Percentiles rank a stretch among this genome's conserved stretches.
phyloP scores from a whole-genome alignment of 1,140 invertebrate genomes.

The Pteromalus puparum region DNA sequence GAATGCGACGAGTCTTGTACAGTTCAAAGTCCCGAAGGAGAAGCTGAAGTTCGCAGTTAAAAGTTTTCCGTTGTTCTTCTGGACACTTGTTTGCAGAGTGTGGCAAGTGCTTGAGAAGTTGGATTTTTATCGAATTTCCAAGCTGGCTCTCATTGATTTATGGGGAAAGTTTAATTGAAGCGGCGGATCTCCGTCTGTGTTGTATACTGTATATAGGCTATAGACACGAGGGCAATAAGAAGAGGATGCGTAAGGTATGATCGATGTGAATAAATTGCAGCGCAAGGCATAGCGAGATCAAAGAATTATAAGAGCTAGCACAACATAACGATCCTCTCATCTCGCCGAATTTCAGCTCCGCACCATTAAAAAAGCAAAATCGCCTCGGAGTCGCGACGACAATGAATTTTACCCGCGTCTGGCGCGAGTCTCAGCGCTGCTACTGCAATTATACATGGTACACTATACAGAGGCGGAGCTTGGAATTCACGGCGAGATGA shows the following conservation, averaged over 20 bases:
- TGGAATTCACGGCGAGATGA: conserved; percentile 23
- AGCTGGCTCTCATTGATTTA: not conserved
- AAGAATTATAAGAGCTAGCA: too few species aligned
- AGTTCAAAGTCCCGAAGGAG: not conserved
- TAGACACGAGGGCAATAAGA: not conserved
- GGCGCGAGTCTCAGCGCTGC: conserved; percentile 17
- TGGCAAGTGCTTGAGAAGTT: not conserved
- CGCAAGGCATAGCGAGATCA: too few species aligned
- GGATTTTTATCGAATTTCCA: too few species aligned
- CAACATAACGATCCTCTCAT: not conserved
- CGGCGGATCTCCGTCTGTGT: too few species aligned
- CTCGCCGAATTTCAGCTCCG: not conserved
- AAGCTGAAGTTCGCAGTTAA: not conserved
- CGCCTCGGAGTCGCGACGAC: not conserved
- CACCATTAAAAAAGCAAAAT: not conserved
- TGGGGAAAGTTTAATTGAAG: not conserved
- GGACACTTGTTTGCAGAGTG: not conserved
- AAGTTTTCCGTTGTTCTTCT: not conserved
- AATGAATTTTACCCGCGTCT: conserved; percentile 8
- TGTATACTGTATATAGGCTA: not conserved
- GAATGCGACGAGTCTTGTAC: too few species aligned
- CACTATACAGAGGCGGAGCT: not conserved
- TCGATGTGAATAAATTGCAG: not conserved
- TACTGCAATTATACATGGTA: not conserved
- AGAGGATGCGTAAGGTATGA: not conserved